Evolutionary conservation across 2,888 invertebrate genomes (phyloP), one percentile per base, ranked within the genome.

Genomic region (Sericinus montela): DNA sequence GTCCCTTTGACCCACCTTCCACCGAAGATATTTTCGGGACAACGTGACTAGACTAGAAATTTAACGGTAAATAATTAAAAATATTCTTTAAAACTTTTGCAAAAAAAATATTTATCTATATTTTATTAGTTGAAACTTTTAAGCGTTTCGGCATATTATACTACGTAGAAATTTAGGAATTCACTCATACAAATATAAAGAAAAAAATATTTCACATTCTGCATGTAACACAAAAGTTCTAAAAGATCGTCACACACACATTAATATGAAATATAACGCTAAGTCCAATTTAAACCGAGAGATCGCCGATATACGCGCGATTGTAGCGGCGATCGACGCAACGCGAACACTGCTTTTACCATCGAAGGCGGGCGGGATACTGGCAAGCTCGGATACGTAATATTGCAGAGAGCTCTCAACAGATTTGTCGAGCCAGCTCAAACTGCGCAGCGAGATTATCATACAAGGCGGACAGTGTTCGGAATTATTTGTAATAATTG

Each of bases 371-470:
- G 36, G 45, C 45, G 50, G 41, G 37, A 40, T 32, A 50, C 50
- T 50, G 50, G 14, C 45, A 10, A 13, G 40, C 32, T 41, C 41
- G 25, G 50, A 45, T 50, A 50, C 11, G 36, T 19, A 19, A 19
- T 5, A 19, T 45, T 45, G 40, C 50, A 50, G 45, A 41, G 16
- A 38, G 44, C 50, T 50, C 45, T 45, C 45, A 36, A 28, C 50
- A 50, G 50, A 50, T 50, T 50, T 45, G 45, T 45, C 45, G 41
- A 37, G 41, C 30, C 36, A 41, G 45, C 30, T 41, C 45, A 45
- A 50, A 45, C 50, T 50, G 50, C 50, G 50, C 50, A 45, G 37
- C 50, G 37, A 42, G 50, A 45, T 50, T 50, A 45, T 41, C 50
- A 23, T 45, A 40, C 45, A 45, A 37, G 42, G 37, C 37, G 14